Conservation (phyloP, 2,113 vertebrate genomes). For the Motacilla alba region DNA sequence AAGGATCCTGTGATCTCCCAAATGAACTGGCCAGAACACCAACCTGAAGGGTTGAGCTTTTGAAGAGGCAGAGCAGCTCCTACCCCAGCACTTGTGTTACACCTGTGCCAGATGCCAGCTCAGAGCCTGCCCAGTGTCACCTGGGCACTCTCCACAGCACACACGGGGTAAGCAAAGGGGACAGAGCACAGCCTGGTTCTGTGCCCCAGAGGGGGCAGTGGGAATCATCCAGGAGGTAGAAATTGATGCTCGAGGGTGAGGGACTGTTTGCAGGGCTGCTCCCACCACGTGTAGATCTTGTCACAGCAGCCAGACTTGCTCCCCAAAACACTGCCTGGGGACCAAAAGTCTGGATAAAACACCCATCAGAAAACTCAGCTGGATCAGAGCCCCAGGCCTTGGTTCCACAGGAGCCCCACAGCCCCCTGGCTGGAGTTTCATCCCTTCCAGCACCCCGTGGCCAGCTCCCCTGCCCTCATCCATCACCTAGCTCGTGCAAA, state of each 20-base stretch:
- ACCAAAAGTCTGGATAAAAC: background rate
- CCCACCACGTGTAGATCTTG: background rate
- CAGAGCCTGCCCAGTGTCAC: background rate
- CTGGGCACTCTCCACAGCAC: background rate
- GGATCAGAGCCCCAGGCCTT: rapidly evolving
- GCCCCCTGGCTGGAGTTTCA: rapidly evolving
- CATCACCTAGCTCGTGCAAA: background rate
- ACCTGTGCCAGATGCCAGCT: background rate
- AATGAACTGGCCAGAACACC: background rate
- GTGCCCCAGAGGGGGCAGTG: background rate
- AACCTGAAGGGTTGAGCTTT: background rate
- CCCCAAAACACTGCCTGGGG: background rate
- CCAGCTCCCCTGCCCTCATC: background rate
- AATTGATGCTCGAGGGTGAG: background rate
- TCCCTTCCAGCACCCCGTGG: background rate
- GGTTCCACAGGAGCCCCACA: rapidly evolving
- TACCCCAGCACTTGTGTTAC: background rate
- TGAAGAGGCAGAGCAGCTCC: background rate
- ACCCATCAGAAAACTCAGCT: background rate
- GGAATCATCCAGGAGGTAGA: background rate
- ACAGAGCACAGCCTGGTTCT: background rate
- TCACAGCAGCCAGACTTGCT: background rate
- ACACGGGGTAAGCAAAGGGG: rapidly evolving
- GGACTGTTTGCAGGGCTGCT: background rate
- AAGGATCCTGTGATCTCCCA: background rate